Evolutionary conservation across 2,797 vertebrate genomes (phyloP).

Genomic region (Bufotes viridis): DNA sequence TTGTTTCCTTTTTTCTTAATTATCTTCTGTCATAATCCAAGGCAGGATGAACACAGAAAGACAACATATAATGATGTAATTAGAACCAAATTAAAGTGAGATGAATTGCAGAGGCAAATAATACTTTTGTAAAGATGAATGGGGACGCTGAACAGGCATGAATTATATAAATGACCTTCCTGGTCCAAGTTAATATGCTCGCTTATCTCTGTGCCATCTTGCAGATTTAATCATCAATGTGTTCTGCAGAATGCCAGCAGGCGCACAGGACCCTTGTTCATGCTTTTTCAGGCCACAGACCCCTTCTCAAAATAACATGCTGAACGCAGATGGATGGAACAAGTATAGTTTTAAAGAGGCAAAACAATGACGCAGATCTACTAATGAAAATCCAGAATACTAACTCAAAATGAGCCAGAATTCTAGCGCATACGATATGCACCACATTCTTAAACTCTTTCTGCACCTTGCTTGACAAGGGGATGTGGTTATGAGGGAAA

Average conservation of each 20-base stretch:
- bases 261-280: constrained; percentile 33
- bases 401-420: no score
- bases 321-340: background rate
- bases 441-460: no score
- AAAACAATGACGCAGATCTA: background rate
- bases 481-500: no score
- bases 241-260: constrained; percentile 27
- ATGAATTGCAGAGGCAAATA: constrained; percentile 33
- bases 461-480: no score
- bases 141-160: constrained; percentile 14
- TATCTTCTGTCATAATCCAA: background rate
- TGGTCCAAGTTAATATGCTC: constrained; percentile 14
- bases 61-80: constrained; percentile 23
- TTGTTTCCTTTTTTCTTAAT: background rate
- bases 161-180: constrained; percentile 37
- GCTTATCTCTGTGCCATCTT: constrained; percentile 27
- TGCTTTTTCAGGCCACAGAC: background rate
- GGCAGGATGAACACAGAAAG: constrained; percentile 18
- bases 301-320: background rate
- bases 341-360: background rate
- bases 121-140: constrained; percentile 42
- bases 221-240: constrained; percentile 38
- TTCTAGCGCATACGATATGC: no score
- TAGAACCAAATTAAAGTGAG: constrained; percentile 21
- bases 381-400: no score